Evolutionary conservation across 2,888 invertebrate species (phyloP).

Genomic region (Girardia tigrina): DNA sequence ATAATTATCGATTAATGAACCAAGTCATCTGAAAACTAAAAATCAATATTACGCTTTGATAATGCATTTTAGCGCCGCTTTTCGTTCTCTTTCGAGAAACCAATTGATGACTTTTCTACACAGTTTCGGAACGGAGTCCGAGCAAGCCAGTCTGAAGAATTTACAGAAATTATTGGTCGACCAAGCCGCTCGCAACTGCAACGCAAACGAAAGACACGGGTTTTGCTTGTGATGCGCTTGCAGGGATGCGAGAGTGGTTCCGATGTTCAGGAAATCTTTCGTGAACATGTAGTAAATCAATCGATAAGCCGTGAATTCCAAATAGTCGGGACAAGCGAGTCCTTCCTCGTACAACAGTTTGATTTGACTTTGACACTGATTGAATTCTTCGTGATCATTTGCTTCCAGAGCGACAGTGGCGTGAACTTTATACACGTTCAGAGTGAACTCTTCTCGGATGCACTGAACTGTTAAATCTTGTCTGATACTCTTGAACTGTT

Average conservation of each 20-base stretch:
- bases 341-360: slow-evolving; percentile 67
- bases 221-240: slow-evolving; percentile 65
- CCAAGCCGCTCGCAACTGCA: slow-evolving; percentile 80
- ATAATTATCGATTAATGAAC: too few species aligned
- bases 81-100: slow-evolving; percentile 87
- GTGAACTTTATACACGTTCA: slow-evolving; percentile 96
- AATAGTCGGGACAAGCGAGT: slow-evolving; percentile 53
- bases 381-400: slow-evolving; percentile 95
- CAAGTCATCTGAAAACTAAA: too few species aligned
- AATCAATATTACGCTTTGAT: slow-evolving; percentile 79
- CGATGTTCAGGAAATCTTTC: slow-evolving; percentile 86
- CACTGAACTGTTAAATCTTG: slow-evolving; percentile 98
- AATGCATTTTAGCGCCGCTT: slow-evolving; percentile 73
- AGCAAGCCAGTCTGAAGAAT: slow-evolving; percentile 73
- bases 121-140: slow-evolving; percentile 75
- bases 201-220: slow-evolving; percentile 68
- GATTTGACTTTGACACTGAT: slow-evolving; percentile 96
- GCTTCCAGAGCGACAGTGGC: slow-evolving; percentile 90
- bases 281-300: slow-evolving; percentile 93
- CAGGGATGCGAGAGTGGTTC: slow-evolving; percentile 71
- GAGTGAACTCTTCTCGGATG: slow-evolving; percentile 77
- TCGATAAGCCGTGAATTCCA: slow-evolving; percentile 87
- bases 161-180: slow-evolving; percentile 75
- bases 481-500: slow-evolving; percentile 91
- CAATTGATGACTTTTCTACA: slow-evolving; percentile 89